These are phyloP conservation scores for Hippoglossus stenolepis DNA, from an alignment of 2,113 vertebrate species.

Conservation along the genomic window DNA sequence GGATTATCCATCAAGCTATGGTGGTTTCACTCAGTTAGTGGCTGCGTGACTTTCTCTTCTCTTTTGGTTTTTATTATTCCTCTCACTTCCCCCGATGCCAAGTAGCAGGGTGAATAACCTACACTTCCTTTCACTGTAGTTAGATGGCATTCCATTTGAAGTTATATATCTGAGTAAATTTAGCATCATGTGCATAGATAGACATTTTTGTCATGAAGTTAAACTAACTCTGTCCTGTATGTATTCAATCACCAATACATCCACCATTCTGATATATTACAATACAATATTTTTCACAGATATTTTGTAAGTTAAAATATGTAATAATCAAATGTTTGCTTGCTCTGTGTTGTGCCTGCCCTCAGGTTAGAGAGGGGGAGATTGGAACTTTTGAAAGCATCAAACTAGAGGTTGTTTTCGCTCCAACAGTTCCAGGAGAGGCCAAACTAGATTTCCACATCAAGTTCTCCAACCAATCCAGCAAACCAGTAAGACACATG, in stretches of 20 bases:
- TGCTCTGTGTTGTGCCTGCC: not conserved
- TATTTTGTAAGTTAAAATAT: too few relatives aligned
- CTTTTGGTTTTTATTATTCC: slow-evolving; percentile 24
- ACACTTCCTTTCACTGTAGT: not conserved
- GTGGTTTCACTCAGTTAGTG: not conserved
- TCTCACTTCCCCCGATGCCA: slow-evolving; percentile 13
- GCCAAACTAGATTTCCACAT: slow-evolving; percentile 82
- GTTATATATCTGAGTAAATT: not conserved
- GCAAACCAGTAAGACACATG: slow-evolving; percentile 83
- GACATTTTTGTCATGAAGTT: too few relatives aligned
- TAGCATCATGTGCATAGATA: too few relatives aligned
- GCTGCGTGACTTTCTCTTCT: slow-evolving; percentile 14
- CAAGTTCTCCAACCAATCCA: slow-evolving; percentile 82
- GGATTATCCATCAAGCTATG: slow-evolving; percentile 52
- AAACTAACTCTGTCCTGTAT: too few relatives aligned
- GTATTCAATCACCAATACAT: too few relatives aligned
- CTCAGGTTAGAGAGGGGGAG: slow-evolving; percentile 84
- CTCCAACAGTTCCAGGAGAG: slow-evolving; percentile 85
- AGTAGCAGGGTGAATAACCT: not conserved
- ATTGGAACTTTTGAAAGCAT: slow-evolving; percentile 87
- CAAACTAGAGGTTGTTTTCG: slow-evolving; percentile 87
- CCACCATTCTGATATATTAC: too few relatives aligned
- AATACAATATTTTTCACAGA: too few relatives aligned
- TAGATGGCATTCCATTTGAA: slow-evolving; percentile 19
- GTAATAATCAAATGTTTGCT: not conserved